Percentiles rank a stretch among this genome's conserved stretches.
These are phyloP conservation scores for Lophura nycthemera DNA, from an alignment of 2,113 vertebrate genomes.

Conservation along the genomic window DNA sequence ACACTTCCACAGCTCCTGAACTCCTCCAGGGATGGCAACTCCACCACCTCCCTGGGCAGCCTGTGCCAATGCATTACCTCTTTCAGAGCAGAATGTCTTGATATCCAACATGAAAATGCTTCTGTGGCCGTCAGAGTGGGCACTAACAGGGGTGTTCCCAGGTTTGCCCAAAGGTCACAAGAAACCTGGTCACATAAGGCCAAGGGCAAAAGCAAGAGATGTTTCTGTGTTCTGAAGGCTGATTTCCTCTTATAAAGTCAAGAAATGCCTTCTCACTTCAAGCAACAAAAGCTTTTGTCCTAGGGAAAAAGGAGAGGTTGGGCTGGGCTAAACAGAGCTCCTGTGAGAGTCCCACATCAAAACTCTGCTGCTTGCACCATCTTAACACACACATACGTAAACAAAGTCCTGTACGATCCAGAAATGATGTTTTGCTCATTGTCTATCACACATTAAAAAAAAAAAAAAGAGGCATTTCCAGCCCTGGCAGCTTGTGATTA, in stretches of 20 bases:
- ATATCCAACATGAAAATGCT: background rate
- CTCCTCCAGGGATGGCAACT: no score
- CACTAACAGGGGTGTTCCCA: background rate
- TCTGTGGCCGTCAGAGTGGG: background rate
- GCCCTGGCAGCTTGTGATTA: background rate
- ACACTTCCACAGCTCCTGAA: no score
- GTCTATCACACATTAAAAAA: background rate
- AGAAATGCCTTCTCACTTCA: background rate
- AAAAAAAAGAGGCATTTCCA: background rate
- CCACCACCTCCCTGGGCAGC: no score
- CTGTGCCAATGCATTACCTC: no score
- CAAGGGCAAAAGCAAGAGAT: background rate
- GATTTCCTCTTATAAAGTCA: background rate
- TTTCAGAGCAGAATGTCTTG: no score
- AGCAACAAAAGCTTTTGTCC: background rate
- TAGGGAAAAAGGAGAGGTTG: background rate
- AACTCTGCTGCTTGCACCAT: background rate
- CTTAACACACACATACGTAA: background rate
- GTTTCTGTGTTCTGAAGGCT: background rate
- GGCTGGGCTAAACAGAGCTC: background rate
- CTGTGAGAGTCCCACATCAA: no score
- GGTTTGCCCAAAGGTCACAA: background rate
- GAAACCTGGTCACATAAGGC: background rate
- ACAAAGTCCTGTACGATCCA: background rate
- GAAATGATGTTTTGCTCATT: background rate